Percentiles rank a stretch among this genome's conserved stretches.
These are phyloP conservation scores for Saccostrea echinata DNA, from an alignment of 1,140 invertebrate genomes.

Conservation along the genomic window DNA sequence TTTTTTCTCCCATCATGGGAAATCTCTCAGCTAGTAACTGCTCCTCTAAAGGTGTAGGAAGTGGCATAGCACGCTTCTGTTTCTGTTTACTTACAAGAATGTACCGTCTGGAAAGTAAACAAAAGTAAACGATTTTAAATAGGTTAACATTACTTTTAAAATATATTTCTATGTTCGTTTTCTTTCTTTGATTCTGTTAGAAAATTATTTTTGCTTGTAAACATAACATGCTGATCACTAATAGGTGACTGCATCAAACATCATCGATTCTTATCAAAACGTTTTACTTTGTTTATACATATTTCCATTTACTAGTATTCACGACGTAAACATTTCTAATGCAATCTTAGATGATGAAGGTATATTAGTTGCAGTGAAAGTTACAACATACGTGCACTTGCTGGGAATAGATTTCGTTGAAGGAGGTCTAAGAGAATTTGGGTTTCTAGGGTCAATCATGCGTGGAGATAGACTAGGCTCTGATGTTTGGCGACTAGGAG, in stretches of 20 bases:
- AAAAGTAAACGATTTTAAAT: neutral
- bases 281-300: too few species aligned
- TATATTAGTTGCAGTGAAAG: too few species aligned
- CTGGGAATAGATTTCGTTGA: slow-evolving; percentile 76
- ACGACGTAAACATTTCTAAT: too few species aligned
- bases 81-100: slow-evolving; percentile 72
- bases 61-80: slow-evolving; percentile 53
- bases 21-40: slow-evolving; percentile 73
- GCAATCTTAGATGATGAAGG: too few species aligned
- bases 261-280: too few species aligned
- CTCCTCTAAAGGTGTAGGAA: slow-evolving; percentile 74
- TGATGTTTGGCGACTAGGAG: slow-evolving; percentile 5
- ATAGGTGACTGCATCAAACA: too few species aligned
- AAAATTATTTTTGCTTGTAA: too few species aligned
- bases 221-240: too few species aligned
- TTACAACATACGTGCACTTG: slow-evolving; percentile 74
- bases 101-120: slow-evolving; percentile 71
- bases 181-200: too few species aligned
- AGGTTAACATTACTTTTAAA: neutral
- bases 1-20: slow-evolving; percentile 67
- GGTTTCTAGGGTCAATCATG: slow-evolving; percentile 73
- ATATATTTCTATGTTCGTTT: too few species aligned
- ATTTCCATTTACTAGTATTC: too few species aligned
- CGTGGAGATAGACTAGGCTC: slow-evolving; percentile 49
- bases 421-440: slow-evolving; percentile 67